Base-by-base conservation (phyloP, 2,113 vertebrate genomes). In the Clinocottus analis region DNA sequence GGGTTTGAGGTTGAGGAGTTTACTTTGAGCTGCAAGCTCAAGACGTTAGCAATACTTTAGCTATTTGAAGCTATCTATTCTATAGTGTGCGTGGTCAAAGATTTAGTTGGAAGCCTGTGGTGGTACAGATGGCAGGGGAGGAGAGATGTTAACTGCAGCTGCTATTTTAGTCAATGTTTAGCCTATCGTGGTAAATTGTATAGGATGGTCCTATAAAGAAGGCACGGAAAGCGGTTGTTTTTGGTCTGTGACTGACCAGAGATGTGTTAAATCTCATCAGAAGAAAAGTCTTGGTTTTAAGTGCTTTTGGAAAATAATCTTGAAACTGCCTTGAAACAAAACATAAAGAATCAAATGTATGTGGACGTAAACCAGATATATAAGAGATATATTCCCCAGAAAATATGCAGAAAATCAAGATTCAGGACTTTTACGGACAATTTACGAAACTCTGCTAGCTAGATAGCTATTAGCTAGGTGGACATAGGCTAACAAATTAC, bases 1-100 rank as follows among this genome's bases (percentile, higher is more conserved):
- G 65, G 72, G 73, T 87, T 87, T 85, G 82, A 84, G 66, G 80
- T 79, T 75, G 23, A 70, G 59, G 47, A 70, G 73, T 86, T 79
- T 80, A 80, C 78, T 79, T 73, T 62, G 56, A 81, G 72, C 49
- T 82, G 59, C 47, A 75, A 65, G 60, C 56, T 59, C 14, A 55
- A 68, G 3, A 64, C 0, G n/a, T 53, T 39, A 74, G 66, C 70
- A 85, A 31, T 59, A 9, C 59, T 37, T 21, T 21, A 58, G 64
- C 59, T 69, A 65, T 64, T n/a, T 65, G 33, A 77, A 55, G 53
- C 35, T 51, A 25, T 55, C 19, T 55, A 7, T 77, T 67, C 60
- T 63, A 66, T 78, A 58, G 7, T 37, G 49, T 39, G 75, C 78
- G 71, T 77, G 82, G 78, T 86, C 43, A 75, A 12, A 72, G 9